Conservation (phyloP, 2,888 invertebrate genomes). For the Dione vanillae region DNA sequence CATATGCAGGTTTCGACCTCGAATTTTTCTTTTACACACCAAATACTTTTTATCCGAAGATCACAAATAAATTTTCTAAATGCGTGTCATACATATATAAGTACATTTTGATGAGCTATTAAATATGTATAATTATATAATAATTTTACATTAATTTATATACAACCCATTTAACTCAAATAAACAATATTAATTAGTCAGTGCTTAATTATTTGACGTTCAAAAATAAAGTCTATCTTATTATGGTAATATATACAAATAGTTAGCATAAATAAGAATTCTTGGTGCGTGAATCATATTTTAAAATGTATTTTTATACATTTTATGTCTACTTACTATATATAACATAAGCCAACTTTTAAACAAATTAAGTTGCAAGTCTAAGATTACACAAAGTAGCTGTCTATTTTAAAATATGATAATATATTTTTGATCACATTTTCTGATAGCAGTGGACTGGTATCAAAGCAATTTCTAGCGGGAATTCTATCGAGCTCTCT, state of each 20-base stretch:
- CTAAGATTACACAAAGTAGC: not conserved
- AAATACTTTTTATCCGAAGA: conserved; percentile 23
- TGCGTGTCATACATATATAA: not conserved
- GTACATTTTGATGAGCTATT: not conserved
- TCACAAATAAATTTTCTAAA: conserved; percentile 23
- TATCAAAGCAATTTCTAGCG: conserved; percentile 33
- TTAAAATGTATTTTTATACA: no score
- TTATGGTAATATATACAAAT: no score
- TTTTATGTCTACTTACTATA: no score
- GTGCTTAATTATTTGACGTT: no score
- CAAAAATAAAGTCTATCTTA: no score
- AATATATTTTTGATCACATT: conserved; percentile 28
- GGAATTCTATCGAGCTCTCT: conserved; percentile 30
- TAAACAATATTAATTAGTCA: not conserved
- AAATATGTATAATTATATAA: no score
- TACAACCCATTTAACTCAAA: no score
- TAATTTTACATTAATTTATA: no score
- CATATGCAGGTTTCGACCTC: conserved; percentile 36
- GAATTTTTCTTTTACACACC: conserved; percentile 25
- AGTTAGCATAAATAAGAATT: no score
- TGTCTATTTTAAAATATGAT: conserved; percentile 16
- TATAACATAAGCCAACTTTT: no score
- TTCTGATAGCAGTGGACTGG: conserved; percentile 25
- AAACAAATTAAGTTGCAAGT: not conserved
- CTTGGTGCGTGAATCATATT: no score